A percentile compares a stretch with the other conserved stretches of the same genome.
phyloP scores from a whole-genome alignment of 2,113 vertebrate genomes.

The Struthidea cinerea region DNA sequence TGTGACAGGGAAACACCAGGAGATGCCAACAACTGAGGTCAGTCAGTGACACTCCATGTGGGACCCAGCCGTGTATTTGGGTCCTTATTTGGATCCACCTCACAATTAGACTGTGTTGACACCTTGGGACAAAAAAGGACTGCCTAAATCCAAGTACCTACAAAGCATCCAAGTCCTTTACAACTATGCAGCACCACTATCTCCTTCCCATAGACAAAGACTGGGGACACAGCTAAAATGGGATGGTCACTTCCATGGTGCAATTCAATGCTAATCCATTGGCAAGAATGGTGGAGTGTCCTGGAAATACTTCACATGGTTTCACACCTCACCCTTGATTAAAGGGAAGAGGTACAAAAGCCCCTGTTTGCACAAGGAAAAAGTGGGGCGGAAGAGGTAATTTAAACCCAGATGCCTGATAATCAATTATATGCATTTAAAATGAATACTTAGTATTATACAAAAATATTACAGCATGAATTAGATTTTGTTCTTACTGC shows the following conservation, averaged over 20 bases:
- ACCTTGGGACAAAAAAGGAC: background rate
- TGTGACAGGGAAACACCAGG: background rate
- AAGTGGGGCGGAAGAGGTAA: background rate
- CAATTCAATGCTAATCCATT: background rate
- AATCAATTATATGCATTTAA: background rate
- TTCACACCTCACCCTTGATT: background rate
- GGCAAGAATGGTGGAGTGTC: background rate
- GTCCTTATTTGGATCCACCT: background rate
- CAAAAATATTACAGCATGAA: background rate
- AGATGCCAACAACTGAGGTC: background rate
- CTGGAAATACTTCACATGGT: background rate
- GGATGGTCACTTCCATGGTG: background rate
- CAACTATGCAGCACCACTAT: background rate
- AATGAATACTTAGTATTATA: background rate
- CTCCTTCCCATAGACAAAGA: background rate
- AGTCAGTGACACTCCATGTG: fast-evolving
- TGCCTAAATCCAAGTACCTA: background rate
- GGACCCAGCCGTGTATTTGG: background rate
- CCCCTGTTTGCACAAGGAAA: background rate
- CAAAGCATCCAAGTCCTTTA: background rate
- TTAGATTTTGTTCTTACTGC: background rate
- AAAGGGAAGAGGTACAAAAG: background rate
- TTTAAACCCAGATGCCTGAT: background rate
- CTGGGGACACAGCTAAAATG: background rate
- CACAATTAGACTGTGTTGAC: background rate